Evolutionary conservation across 2,113 vertebrate species (phyloP).

Genomic region (Pterophyllum scalare): DNA sequence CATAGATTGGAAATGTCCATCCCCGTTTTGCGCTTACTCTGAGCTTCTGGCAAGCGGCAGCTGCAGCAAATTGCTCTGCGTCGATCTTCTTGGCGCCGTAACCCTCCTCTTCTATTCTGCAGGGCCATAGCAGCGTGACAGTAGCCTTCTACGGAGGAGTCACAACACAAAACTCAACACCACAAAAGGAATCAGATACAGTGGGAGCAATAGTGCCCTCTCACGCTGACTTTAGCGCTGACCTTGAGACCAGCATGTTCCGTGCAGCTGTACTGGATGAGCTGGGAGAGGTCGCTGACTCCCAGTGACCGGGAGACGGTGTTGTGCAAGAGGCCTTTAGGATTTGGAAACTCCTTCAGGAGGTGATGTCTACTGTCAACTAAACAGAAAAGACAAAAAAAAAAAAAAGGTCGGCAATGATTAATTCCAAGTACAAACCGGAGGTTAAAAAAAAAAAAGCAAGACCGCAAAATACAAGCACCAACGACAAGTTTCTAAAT

Average conservation of each 20-base stretch:
- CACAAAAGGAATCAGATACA: neutral
- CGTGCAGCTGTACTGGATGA: slow-evolving; percentile 88
- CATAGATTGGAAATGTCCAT: neutral
- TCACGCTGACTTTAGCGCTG: slow-evolving; percentile 6
- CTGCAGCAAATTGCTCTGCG: slow-evolving; percentile 91
- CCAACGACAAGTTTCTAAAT: neutral
- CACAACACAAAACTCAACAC: neutral
- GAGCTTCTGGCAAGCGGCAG: slow-evolving; percentile 90
- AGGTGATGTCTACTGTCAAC: slow-evolving; percentile 73
- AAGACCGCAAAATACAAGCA: neutral
- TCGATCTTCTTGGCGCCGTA: slow-evolving; percentile 88
- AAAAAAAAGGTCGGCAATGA: neutral
- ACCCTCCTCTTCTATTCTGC: slow-evolving; percentile 89
- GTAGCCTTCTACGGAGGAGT: slow-evolving; percentile 85
- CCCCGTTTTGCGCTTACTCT: slow-evolving; percentile 78
- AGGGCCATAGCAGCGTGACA: slow-evolving; percentile 90
- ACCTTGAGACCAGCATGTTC: slow-evolving; percentile 88
- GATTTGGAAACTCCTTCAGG: slow-evolving; percentile 90
- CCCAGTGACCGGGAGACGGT: slow-evolving; percentile 87
- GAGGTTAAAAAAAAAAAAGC: neutral
- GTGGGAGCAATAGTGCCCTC: neutral
- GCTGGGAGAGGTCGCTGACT: slow-evolving; percentile 84
- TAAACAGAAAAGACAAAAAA: slow-evolving; percentile 24
- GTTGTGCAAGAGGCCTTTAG: slow-evolving; percentile 89
- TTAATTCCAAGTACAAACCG: neutral